These are phyloP conservation scores for Eueides isabella DNA, from an alignment of 1,140 invertebrate genomes.

Conservation along the genomic window DNA sequence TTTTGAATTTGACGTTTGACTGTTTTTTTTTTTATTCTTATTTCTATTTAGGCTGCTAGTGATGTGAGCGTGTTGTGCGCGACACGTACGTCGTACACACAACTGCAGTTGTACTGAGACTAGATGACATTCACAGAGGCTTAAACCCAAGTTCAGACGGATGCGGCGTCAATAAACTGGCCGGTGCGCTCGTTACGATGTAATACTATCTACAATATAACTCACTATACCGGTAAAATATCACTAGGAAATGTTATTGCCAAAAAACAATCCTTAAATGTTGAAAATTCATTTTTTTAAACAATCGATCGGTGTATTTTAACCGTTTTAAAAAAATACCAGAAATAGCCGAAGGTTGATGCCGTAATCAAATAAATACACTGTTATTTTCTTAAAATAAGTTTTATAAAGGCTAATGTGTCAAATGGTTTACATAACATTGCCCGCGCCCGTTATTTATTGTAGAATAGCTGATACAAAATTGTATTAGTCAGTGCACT, in stretches of 20 bases:
- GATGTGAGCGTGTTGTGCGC: constrained; percentile 46
- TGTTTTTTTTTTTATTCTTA: constrained; percentile 50
- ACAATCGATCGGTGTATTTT: neutral
- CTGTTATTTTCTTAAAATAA: constrained; percentile 4
- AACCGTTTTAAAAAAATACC: neutral
- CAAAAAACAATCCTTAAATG: neutral
- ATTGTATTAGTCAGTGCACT: neutral
- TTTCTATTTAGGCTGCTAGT: constrained; percentile 38
- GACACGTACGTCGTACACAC: constrained; percentile 54
- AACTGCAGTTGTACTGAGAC: constrained; percentile 70
- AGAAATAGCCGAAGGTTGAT: constrained; percentile 5
- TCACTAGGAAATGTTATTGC: neutral
- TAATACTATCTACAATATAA: constrained; percentile 43
- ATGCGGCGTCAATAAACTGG: constrained; percentile 69
- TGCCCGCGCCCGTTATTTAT: neutral
- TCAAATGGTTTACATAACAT: constrained; percentile 3
- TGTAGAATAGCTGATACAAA: neutral
- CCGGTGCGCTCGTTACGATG: constrained; percentile 56
- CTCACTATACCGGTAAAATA: neutral
- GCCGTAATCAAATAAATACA: neutral
- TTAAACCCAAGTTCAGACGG: constrained; percentile 74
- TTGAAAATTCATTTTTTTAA: neutral
- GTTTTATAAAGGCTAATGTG: constrained; percentile 10
- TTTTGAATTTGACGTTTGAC: constrained; percentile 24
- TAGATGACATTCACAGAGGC: constrained; percentile 77